phyloP scores from a whole-genome alignment of 2,113 vertebrate species.

The Chaetodon trifascialis region DNA sequence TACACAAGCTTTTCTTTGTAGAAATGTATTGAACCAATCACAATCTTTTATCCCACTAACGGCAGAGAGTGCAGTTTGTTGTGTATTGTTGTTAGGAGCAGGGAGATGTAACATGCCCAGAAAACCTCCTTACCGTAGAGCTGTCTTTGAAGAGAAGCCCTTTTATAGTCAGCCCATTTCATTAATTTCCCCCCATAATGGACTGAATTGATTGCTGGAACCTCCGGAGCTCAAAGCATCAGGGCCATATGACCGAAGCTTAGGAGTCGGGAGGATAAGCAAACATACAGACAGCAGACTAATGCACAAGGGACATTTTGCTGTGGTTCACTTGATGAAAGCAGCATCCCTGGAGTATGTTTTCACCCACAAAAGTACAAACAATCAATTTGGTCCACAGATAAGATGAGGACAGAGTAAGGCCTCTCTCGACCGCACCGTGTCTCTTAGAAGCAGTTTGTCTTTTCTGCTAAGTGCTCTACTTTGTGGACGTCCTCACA shows the following conservation, averaged over 20 bases:
- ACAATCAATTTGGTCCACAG: slow-evolving; percentile 77
- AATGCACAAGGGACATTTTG: slow-evolving; percentile 68
- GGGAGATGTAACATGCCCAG: slow-evolving; percentile 45
- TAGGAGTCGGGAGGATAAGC: slow-evolving; percentile 64
- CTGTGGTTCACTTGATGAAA: slow-evolving; percentile 75
- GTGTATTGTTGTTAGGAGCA: slow-evolving; percentile 52
- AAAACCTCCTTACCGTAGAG: slow-evolving; percentile 55
- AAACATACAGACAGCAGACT: slow-evolving; percentile 65
- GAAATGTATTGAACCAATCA: slow-evolving; percentile 32
- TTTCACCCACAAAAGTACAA: slow-evolving; percentile 77
- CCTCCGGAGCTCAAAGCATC: slow-evolving; percentile 72
- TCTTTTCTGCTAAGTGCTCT: slow-evolving; percentile 62
- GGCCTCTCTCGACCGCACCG: slow-evolving; percentile 50
- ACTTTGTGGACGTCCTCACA: slow-evolving; percentile 49
- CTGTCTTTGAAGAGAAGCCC: slow-evolving; percentile 59
- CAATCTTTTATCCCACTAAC: slow-evolving; percentile 54
- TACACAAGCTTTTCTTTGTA: slow-evolving; percentile 25
- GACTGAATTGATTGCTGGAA: slow-evolving; percentile 78
- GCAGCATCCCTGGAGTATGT: slow-evolving; percentile 58
- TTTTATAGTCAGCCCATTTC: slow-evolving; percentile 70
- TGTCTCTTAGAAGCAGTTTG: slow-evolving; percentile 65
- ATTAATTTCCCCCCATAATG: slow-evolving; percentile 74
- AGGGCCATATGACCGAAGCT: slow-evolving; percentile 69
- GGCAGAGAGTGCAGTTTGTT: slow-evolving; percentile 49
- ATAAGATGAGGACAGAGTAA: slow-evolving; percentile 71